Percentiles rank a stretch among this genome's conserved stretches.
phyloP scores from a whole-genome alignment of 2,797 vertebrate species.

The Cryptoblepharus egeriae region DNA sequence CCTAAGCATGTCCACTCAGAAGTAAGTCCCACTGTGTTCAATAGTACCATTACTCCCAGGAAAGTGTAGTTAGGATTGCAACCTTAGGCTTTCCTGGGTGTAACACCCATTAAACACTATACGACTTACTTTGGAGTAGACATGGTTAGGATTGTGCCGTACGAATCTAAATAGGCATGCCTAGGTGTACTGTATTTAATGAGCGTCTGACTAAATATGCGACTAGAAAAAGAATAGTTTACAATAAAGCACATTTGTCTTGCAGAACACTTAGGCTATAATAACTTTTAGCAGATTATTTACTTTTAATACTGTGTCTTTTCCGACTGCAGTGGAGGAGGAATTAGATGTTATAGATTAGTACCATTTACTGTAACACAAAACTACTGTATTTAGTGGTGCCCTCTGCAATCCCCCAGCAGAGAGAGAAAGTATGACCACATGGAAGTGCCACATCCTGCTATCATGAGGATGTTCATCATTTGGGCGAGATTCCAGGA shows the following conservation, averaged over 20 bases:
- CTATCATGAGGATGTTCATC: background rate
- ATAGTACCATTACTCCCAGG: too few species aligned
- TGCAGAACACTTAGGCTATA: too few species aligned
- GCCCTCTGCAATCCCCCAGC: background rate
- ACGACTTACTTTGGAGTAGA: background rate
- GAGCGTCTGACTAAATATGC: too few species aligned
- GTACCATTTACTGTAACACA: background rate
- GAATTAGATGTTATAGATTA: background rate
- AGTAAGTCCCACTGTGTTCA: too few species aligned
- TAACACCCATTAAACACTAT: too few species aligned
- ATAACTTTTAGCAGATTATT: background rate
- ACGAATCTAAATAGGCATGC: too few species aligned
- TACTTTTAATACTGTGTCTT: background rate
- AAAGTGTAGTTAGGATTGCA: too few species aligned
- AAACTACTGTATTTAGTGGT: background rate
- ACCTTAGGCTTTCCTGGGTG: too few species aligned
- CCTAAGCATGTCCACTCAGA: too few species aligned
- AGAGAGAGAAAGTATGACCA: too few species aligned
- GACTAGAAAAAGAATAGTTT: too few species aligned
- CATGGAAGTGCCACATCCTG: background rate
- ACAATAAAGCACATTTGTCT: too few species aligned
- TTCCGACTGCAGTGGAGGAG: background rate
- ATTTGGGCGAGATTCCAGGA: constrained; percentile 13
- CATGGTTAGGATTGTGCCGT: background rate
- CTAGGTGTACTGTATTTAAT: background rate